Conservation (phyloP, 2,113 vertebrate genomes). For the Xenopus borealis region DNA sequence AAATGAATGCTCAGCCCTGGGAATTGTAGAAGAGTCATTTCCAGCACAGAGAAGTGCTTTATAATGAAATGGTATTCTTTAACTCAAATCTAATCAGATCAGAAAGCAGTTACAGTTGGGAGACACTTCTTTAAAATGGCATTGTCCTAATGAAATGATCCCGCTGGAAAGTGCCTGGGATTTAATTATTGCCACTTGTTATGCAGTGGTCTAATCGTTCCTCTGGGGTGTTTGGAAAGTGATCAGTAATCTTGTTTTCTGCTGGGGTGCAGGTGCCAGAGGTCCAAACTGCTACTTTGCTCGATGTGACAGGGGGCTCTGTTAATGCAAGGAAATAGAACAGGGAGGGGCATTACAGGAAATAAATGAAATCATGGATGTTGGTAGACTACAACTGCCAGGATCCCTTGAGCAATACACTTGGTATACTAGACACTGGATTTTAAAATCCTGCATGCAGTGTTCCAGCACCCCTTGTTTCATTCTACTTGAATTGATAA, state of each 20-base stretch:
- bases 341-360: too few relatives aligned
- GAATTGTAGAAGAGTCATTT: neutral
- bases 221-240: neutral
- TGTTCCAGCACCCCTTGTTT: too few relatives aligned
- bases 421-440: too few relatives aligned
- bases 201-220: neutral
- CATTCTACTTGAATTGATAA: too few relatives aligned
- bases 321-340: too few relatives aligned
- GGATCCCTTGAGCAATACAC: too few relatives aligned
- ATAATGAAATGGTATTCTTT: neutral
- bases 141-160: slow-evolving; percentile 3
- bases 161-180: neutral
- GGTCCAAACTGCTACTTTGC: too few relatives aligned
- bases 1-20: neutral
- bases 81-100: slow-evolving; percentile 3
- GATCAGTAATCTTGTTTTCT: slow-evolving; percentile 18
- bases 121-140: neutral
- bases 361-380: too few relatives aligned
- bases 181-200: neutral
- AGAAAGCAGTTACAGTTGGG: neutral
- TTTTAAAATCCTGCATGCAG: too few relatives aligned
- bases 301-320: too few relatives aligned
- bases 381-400: too few relatives aligned
- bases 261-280: neutral
- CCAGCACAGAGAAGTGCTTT: neutral